Base-by-base conservation (phyloP, 2,888 invertebrate genomes). In the Morpho deidamia region DNA sequence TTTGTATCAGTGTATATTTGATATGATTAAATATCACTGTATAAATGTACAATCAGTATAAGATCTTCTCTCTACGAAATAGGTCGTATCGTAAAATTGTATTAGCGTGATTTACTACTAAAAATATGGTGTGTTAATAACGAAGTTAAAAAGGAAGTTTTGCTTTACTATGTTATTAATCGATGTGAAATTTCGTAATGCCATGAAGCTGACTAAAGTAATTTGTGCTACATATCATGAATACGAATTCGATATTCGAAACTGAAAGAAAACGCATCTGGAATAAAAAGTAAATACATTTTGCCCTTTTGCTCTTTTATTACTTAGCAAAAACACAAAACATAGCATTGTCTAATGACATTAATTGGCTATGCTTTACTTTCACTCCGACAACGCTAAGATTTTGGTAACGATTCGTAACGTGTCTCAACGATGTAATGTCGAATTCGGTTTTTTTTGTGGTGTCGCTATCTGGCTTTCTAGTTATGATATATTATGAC, bases 361-460 rank as follows among this genome's bases (percentile, higher is more conserved):
- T 75, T 71, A 73, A 79, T 80, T 74, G 64, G 59, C 75, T 73
- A 67, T 74, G 72, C 67, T 72, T 81, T 71, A 86, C 87, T 85
- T 87, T 87, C 86, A 85, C 85, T 81, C 64, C 66, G 66, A 65
- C 65, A 74, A 73, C 71, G 68, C 61, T 67, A 65, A 71, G 52
- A 79, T 77, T 84, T 80, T 76, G 78, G 74, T 83, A 77, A 74
- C 77, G 73, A 79, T 75, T 76, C 72, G 75, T 79, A 77, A 78
- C 74, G 78, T 72, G 72, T 72, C 66, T 62, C 64, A 68, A 65
- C 68, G 74, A 61, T 64, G 70, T 69, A 71, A 71, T 67, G 66
- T 76, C 68, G 71, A 75, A 72, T 69, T 74, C 64, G 72, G 64
- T 72, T 68, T 72, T n/a, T 73, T 77, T 71, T 67, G 68, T 66